These are phyloP conservation scores for Vanessa cardui DNA, from an alignment of 2,888 invertebrate genomes.

Conservation along the genomic window DNA sequence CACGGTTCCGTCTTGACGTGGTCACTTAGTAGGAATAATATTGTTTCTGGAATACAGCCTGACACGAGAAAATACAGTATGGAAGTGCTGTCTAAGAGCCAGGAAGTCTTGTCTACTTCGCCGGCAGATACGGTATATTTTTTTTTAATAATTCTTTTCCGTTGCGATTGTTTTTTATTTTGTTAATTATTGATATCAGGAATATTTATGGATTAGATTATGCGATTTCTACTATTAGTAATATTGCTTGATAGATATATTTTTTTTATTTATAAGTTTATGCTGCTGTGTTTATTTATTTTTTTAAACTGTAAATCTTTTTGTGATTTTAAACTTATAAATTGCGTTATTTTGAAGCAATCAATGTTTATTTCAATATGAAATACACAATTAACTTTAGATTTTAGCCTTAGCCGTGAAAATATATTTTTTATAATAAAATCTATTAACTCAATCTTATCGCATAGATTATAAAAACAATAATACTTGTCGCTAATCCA, in stretches of 20 bases:
- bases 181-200: neutral
- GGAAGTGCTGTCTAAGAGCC: constrained; percentile 7
- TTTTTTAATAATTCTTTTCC: constrained; percentile 19
- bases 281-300: too few species aligned
- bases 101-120: constrained; percentile 50
- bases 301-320: too few species aligned
- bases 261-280: too few species aligned
- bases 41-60: neutral
- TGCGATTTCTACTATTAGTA: too few species aligned
- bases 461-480: neutral
- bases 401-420: too few species aligned
- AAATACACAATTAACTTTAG: too few species aligned
- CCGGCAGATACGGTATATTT: constrained; percentile 56
- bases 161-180: constrained; percentile 3
- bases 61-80: neutral
- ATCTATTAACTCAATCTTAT: too few species aligned
- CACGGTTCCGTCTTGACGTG: neutral
- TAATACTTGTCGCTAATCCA: neutral
- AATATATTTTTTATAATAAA: too few species aligned
- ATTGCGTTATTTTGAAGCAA: too few species aligned
- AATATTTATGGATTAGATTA: too few species aligned
- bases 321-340: too few species aligned
- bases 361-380: too few species aligned
- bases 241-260: neutral
- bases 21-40: neutral